Base-by-base conservation (phyloP, 1,140 invertebrate species). In the Drosophila littoralis region DNA sequence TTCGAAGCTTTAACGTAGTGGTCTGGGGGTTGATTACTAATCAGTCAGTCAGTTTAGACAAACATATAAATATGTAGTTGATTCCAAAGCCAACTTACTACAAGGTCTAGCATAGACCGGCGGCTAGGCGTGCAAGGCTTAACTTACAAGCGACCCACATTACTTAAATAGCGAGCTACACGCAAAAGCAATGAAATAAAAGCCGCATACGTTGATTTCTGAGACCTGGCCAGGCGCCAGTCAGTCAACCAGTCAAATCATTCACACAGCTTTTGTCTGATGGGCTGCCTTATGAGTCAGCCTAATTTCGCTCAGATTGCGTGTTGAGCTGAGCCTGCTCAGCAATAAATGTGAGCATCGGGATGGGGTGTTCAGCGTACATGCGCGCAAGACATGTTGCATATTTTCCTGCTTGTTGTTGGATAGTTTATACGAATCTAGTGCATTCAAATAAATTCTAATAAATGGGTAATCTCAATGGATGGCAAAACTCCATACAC, bases 121-220 rank as follows among this genome's bases (percentile, higher is more conserved):
- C 15, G 36, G 7, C 42, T 32, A 50, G 33, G 64, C 80, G 76
- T 64, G 42, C 80, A 78, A 74, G 65, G 60, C 63, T 46, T 64
- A 64, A 51, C 55, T 61, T 69, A 67, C 67, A 52, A 58, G 72
- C 78, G 85, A 89, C 85, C 84, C 85, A 90, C 68, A 81, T 90
- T 77, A 76, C 81, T 83, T 90, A 90, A 90, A 80, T 90, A 90
- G 78, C 74, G 57, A 85, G 74, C 82, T 90, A 82, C 86, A 90
- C 86, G 86, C 86, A 90, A 89, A 77, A 70, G 77, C 81, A 67
- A 33, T 59, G 35, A 78, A 75, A 65, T 82, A 60, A 83, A 77
- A 83, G 72, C 67, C 79, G 65, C 79, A 79, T 65, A 75, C 75
- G 66, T 73, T 81, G 79, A 28, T 65, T 38, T 75, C 69, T 48